Evolutionary conservation across 2,888 invertebrate species (phyloP).

Genomic region (Hyppa rectilinea): DNA sequence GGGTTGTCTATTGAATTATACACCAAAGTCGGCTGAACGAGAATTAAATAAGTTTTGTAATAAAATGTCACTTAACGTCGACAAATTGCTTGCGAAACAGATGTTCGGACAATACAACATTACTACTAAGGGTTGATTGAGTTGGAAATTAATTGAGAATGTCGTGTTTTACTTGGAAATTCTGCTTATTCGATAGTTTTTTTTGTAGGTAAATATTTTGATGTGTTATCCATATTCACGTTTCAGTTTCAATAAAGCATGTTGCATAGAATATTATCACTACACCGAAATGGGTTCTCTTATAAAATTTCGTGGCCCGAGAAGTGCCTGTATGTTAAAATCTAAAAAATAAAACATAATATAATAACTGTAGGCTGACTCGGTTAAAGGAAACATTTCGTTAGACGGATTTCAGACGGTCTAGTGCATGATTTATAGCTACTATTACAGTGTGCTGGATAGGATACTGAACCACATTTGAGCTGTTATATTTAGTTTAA

Average conservation of each 20-base stretch:
- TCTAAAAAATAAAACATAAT: neutral
- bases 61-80: constrained; percentile 41
- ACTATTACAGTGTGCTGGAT: neutral
- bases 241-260: neutral
- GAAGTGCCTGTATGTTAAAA: neutral
- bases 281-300: neutral
- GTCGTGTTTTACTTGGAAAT: neutral
- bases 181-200: neutral
- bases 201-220: neutral
- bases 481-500: neutral
- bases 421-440: neutral
- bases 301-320: neutral
- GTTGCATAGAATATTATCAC: neutral
- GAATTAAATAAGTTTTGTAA: constrained; percentile 44
- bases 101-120: constrained; percentile 27
- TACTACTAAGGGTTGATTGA: neutral
- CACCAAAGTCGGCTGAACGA: constrained; percentile 16
- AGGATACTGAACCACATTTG: neutral
- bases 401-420: neutral
- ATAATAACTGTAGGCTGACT: no score
- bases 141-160: neutral
- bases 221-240: neutral
- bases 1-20: constrained; percentile 30
- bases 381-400: neutral
- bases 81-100: constrained; percentile 40